Evolutionary conservation across 2,888 invertebrate species (phyloP).

Genomic region (Minunthozetes semirufus): DNA sequence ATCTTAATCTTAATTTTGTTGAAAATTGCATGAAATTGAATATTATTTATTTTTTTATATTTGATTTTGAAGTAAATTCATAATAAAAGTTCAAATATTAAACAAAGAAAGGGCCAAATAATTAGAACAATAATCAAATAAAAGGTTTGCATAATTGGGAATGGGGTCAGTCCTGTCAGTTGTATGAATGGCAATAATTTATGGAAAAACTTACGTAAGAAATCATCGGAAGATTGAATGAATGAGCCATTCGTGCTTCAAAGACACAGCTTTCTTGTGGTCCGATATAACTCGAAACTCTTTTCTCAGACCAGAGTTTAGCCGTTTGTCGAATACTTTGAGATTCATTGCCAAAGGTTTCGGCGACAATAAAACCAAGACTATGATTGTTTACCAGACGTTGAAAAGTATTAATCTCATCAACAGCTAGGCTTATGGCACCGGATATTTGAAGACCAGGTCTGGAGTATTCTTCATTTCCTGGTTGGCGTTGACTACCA

Average conservation of each 20-base stretch:
- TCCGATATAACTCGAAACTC: conserved; percentile 80
- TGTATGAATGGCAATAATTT: neutral
- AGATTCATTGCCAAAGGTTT: conserved; percentile 82
- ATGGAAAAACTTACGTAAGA: conserved; percentile 74
- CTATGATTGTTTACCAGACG: conserved; percentile 59
- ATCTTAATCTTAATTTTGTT: too few relatives aligned
- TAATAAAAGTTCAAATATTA: too few relatives aligned
- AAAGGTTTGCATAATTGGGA: too few relatives aligned
- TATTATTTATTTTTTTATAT: too few relatives aligned
- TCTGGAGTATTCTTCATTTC: conserved; percentile 65
- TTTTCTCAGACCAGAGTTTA: conserved; percentile 66
- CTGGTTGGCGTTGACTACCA: conserved; percentile 69
- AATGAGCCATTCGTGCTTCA: conserved; percentile 85
- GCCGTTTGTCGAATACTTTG: conserved; percentile 79
- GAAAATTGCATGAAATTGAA: too few relatives aligned
- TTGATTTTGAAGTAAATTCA: too few relatives aligned
- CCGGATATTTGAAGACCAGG: conserved; percentile 66
- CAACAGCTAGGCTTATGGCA: conserved; percentile 76
- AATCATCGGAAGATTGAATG: conserved; percentile 90
- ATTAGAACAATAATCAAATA: too few relatives aligned
- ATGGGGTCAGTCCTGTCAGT: neutral
- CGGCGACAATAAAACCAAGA: conserved; percentile 71
- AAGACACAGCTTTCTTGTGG: conserved; percentile 85
- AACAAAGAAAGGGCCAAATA: too few relatives aligned
- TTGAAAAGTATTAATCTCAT: conserved; percentile 58